Evolutionary conservation across 2,797 vertebrate species (phyloP).

Genomic region (Limnodromus scolopaceus): DNA sequence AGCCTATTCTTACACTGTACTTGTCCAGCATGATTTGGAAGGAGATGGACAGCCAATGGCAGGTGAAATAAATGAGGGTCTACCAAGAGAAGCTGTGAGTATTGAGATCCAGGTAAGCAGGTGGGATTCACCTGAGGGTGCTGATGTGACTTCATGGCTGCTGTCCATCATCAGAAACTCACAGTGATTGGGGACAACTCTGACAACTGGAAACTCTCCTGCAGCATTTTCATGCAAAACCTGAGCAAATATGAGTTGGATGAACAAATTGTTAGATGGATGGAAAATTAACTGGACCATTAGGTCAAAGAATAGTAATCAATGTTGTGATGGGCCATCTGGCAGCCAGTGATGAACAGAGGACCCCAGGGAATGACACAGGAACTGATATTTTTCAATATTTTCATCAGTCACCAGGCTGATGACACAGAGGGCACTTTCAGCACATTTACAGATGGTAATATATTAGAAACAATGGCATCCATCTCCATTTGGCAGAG

Average conservation of each 20-base stretch:
- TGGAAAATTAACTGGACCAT: neutral
- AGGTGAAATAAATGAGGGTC: neutral
- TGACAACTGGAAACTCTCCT: neutral
- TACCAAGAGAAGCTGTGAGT: neutral
- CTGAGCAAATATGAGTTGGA: neutral
- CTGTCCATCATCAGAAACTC: neutral
- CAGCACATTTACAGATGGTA: neutral
- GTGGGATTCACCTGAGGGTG: neutral
- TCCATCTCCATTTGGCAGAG: neutral
- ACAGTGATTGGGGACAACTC: neutral
- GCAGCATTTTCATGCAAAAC: neutral
- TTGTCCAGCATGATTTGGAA: neutral
- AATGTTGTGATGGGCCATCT: conserved; percentile 24
- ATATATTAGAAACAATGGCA: neutral
- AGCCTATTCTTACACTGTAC: neutral
- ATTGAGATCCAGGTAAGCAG: neutral
- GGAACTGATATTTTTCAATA: neutral
- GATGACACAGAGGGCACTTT: conserved; percentile 15
- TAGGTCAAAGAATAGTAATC: conserved; percentile 35
- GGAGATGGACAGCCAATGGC: neutral
- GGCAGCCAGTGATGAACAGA: conserved; percentile 18
- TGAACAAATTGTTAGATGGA: conserved; percentile 1
- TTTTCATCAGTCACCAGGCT: neutral
- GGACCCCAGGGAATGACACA: neutral
- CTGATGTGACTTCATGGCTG: neutral